These are phyloP conservation scores for Beroe forskalii DNA, from an alignment of 37 sponge, comb jelly and placozoan genomes.

Conservation along the genomic window DNA sequence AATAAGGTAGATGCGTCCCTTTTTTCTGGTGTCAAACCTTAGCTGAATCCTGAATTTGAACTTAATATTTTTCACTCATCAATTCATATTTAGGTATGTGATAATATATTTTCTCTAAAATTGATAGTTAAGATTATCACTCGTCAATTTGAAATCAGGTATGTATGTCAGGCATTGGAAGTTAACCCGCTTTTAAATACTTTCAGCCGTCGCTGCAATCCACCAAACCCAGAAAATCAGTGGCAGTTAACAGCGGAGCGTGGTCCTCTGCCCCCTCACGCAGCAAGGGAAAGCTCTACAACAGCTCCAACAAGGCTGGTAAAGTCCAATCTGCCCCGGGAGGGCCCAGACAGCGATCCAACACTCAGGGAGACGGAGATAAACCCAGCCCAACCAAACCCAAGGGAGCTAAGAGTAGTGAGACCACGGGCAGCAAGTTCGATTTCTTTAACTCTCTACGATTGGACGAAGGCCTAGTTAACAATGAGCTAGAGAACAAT, in stretches of 20 bases:
- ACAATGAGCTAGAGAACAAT: conserved; percentile 40
- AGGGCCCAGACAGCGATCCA: background rate
- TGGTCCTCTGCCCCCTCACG: background rate
- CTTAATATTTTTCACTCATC: no score
- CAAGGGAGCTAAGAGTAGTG: background rate
- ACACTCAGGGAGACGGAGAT: conserved; percentile 4
- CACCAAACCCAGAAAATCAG: background rate
- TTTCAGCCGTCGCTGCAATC: conserved; percentile 55
- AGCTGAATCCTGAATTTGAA: no score
- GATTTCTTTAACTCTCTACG: conserved; percentile 64
- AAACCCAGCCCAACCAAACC: conserved; percentile 9
- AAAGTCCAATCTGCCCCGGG: background rate
- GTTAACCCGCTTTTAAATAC: no score
- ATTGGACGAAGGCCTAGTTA: conserved; percentile 41
- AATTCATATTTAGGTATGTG: no score
- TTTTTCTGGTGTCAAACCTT: no score
- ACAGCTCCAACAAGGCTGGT: background rate
- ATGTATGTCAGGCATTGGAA: no score
- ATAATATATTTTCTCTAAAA: no score
- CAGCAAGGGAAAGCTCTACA: background rate
- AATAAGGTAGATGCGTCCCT: no score
- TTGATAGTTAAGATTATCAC: no score
- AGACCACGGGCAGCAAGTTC: conserved; percentile 3
- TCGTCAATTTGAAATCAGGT: no score
- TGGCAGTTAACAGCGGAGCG: background rate